Percentiles rank a stretch among this genome's conserved stretches.
phyloP scores from a whole-genome alignment of 2,888 invertebrate genomes.

The Prosopocoilus inquinatus region DNA sequence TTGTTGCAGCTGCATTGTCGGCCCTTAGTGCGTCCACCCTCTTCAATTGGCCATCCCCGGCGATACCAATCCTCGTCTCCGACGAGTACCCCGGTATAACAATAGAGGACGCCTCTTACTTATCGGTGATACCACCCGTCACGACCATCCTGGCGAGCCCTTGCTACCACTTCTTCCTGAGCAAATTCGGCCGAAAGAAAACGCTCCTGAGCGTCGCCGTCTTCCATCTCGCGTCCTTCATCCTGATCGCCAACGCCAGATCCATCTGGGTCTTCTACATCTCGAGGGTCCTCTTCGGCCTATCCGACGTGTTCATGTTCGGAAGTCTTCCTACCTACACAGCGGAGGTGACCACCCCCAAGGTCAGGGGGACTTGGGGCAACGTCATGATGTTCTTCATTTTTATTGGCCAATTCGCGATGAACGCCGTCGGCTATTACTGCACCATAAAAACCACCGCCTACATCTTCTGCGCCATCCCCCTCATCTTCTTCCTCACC shows the following conservation, averaged over 20 bases:
- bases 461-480: slow-evolving; percentile 22
- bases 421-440: slow-evolving; percentile 37
- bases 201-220: slow-evolving; percentile 31
- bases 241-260: slow-evolving; percentile 30
- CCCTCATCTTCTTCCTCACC: slow-evolving; percentile 31
- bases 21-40: slow-evolving; percentile 25
- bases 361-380: slow-evolving; percentile 40
- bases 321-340: slow-evolving; percentile 32
- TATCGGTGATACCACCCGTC: slow-evolving; percentile 27
- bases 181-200: slow-evolving; percentile 31
- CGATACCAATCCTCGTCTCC: slow-evolving; percentile 26
- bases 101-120: slow-evolving; percentile 26
- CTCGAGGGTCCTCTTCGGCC: slow-evolving; percentile 34
- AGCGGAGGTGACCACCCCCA: slow-evolving; percentile 38
- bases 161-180: slow-evolving; percentile 16
- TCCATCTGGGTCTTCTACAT: slow-evolving; percentile 38
- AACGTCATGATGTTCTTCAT: slow-evolving; percentile 30
- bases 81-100: slow-evolving; percentile 20
- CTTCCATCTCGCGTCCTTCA: slow-evolving; percentile 34
- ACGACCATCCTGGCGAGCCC: slow-evolving; percentile 24
- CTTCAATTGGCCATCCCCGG: slow-evolving; percentile 31
- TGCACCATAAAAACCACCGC: slow-evolving; percentile 23
- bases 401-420: slow-evolving; percentile 35
- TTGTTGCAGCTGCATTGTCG: slow-evolving; percentile 25
- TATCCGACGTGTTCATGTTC: slow-evolving; percentile 36